Conservation (phyloP, 1,140 invertebrate genomes). For the Saccostrea glomerata region DNA sequence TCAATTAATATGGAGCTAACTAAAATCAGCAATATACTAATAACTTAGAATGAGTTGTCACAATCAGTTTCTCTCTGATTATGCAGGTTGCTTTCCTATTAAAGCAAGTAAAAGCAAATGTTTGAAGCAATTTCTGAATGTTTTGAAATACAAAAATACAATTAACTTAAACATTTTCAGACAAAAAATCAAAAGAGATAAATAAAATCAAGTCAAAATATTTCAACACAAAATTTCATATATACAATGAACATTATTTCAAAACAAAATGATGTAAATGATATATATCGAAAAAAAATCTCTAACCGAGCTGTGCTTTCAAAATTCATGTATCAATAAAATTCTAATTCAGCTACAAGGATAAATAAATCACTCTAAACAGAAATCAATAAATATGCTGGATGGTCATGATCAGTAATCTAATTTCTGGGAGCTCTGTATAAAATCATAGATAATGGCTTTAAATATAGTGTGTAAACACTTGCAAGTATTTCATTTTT, state of each 20-base stretch:
- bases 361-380: background rate
- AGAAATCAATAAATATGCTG: background rate
- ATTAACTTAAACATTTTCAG: too few species aligned
- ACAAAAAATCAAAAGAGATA: too few species aligned
- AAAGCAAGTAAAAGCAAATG: background rate
- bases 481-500: slow-evolving; percentile 1
- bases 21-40: background rate
- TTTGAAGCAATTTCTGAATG: too few species aligned
- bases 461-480: background rate
- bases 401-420: background rate
- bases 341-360: background rate
- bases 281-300: too few species aligned
- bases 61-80: background rate
- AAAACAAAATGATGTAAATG: too few species aligned
- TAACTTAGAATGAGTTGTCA: background rate
- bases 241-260: background rate
- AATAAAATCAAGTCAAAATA: too few species aligned
- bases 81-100: background rate
- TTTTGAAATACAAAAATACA: too few species aligned
- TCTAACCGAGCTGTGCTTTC: background rate
- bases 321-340: background rate
- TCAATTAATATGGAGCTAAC: background rate
- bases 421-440: too few species aligned
- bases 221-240: too few species aligned
- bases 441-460: background rate